Conservation (phyloP, 2,113 vertebrate genomes). For the Ageneiosus marmoratus region DNA sequence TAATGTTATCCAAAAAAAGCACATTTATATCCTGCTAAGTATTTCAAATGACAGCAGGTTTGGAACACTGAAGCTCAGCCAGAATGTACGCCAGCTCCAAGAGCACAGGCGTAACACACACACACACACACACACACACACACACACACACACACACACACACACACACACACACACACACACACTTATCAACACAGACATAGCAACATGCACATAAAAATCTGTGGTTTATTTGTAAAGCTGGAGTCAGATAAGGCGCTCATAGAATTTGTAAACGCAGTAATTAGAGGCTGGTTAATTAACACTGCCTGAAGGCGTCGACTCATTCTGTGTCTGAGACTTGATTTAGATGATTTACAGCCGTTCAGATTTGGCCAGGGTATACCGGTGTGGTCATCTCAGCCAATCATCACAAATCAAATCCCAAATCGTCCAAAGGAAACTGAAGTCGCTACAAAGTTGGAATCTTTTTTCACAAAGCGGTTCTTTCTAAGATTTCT, state of each 20-base stretch:
- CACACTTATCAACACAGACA: neutral
- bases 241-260: neutral
- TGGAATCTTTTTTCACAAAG: neutral
- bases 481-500: neutral
- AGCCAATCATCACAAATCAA: neutral
- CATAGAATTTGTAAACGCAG: neutral
- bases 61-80: neutral
- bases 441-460: neutral
- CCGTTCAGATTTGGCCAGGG: neutral
- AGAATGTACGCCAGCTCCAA: neutral
- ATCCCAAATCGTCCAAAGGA: neutral
- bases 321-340: neutral
- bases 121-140: neutral
- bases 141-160: neutral
- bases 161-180: neutral
- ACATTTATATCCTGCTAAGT: constrained; percentile 2
- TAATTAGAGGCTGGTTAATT: neutral
- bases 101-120: neutral
- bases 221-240: neutral
- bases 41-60: constrained; percentile 11
- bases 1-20: neutral
- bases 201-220: neutral
- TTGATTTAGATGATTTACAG: neutral
- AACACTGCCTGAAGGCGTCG: no score
- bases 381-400: no score